Conservation (phyloP, 2,797 vertebrate species). For the Staurois parvus region DNA sequence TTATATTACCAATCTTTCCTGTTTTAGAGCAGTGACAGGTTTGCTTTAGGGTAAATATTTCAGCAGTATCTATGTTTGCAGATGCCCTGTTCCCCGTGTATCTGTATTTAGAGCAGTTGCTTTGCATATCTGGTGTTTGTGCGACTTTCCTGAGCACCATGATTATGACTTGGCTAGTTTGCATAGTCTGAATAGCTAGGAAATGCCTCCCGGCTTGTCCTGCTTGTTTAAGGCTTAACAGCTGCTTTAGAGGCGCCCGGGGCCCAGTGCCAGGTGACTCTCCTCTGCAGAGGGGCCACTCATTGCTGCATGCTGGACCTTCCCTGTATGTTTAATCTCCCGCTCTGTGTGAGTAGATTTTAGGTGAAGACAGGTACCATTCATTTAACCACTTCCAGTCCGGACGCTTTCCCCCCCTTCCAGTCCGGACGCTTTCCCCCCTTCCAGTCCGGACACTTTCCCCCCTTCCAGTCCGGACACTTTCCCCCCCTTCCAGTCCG, state of each 20-base stretch:
- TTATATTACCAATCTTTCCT: neutral
- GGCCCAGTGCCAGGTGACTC: neutral
- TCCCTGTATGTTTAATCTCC: neutral
- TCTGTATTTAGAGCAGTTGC: neutral
- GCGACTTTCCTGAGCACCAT: constrained; percentile 51
- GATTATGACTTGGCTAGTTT: constrained; percentile 57
- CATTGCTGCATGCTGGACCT: neutral
- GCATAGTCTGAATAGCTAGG: constrained; percentile 33
- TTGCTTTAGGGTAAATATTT: neutral
- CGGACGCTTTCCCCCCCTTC: no score
- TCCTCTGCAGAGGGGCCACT: neutral
- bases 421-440: no score
- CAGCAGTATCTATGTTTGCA: neutral
- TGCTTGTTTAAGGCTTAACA: constrained; percentile 24
- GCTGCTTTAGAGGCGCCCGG: neutral
- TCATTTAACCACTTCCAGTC: no score
- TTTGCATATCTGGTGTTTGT: constrained; percentile 59
- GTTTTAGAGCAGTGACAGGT: neutral
- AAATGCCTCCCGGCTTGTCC: constrained; percentile 1
- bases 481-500: no score
- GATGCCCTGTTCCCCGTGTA: neutral
- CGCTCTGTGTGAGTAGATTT: neutral
- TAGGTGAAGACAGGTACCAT: neutral
- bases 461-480: no score
- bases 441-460: no score